phyloP scores from a whole-genome alignment of 2,113 vertebrate genomes.

The Oceanodroma tethys region DNA sequence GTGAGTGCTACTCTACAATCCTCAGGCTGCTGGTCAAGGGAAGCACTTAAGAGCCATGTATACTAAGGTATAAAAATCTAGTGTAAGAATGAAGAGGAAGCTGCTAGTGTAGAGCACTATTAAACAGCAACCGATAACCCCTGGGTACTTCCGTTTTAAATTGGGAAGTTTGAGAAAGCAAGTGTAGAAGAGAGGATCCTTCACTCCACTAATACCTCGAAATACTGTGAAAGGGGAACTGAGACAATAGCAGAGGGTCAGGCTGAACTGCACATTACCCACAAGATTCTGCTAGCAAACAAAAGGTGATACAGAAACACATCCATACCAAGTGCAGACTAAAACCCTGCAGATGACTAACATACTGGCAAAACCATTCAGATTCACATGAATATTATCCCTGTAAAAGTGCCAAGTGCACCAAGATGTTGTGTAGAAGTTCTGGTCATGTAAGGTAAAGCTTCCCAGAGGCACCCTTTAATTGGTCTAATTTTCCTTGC shows the following conservation, averaged over 20 bases:
- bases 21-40: background rate
- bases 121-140: background rate
- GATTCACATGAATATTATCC: slow-evolving; percentile 7
- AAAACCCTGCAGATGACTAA: background rate
- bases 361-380: slow-evolving; percentile 13
- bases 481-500: slow-evolving; percentile 50
- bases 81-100: background rate
- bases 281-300: background rate
- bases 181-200: background rate
- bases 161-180: background rate
- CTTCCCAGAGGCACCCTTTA: slow-evolving; percentile 47
- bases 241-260: background rate
- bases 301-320: slow-evolving; percentile 7
- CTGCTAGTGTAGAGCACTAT: background rate
- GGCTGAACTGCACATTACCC: background rate
- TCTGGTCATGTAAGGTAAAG: slow-evolving; percentile 49
- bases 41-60: background rate
- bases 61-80: background rate
- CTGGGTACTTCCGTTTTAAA: background rate
- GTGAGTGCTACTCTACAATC: background rate
- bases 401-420: background rate
- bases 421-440: background rate
- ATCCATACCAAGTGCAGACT: background rate
- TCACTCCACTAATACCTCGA: background rate
- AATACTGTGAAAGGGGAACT: background rate